A percentile compares a stretch with the other conserved stretches of the same genome.
These are phyloP conservation scores for Bos indicus DNA, from an alignment of 2,113 vertebrate genomes.

Conservation along the genomic window DNA sequence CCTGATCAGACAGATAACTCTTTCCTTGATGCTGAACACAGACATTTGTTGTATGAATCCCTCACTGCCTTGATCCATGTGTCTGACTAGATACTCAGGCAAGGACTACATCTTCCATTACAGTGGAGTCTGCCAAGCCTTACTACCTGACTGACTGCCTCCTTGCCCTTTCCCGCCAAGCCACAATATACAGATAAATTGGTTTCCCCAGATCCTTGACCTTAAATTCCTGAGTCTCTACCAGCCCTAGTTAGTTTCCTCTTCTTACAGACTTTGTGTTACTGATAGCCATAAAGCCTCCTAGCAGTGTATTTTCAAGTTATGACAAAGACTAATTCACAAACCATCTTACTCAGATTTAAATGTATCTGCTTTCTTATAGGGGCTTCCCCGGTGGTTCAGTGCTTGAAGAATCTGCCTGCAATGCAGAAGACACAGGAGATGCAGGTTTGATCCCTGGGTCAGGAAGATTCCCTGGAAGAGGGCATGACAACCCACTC, in stretches of 20 bases:
- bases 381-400: neutral
- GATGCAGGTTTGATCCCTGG: neutral
- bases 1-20: neutral
- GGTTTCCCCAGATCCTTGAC: neutral
- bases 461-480: neutral
- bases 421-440: neutral
- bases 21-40: neutral
- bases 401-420: neutral
- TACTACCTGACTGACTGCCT: neutral
- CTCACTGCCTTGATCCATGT: neutral
- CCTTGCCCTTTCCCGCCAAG: neutral
- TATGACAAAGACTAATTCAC: neutral
- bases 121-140: neutral
- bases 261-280: neutral
- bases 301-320: neutral
- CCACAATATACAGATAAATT: neutral
- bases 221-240: neutral
- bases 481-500: neutral
- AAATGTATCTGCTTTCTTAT: neutral
- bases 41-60: neutral
- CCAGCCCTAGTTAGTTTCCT: neutral
- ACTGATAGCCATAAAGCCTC: neutral
- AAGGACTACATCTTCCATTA: neutral
- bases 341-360: conserved; percentile 2
- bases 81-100: neutral